phyloP scores from a whole-genome alignment of 1,140 invertebrate genomes.

The Triops cancriformis region DNA sequence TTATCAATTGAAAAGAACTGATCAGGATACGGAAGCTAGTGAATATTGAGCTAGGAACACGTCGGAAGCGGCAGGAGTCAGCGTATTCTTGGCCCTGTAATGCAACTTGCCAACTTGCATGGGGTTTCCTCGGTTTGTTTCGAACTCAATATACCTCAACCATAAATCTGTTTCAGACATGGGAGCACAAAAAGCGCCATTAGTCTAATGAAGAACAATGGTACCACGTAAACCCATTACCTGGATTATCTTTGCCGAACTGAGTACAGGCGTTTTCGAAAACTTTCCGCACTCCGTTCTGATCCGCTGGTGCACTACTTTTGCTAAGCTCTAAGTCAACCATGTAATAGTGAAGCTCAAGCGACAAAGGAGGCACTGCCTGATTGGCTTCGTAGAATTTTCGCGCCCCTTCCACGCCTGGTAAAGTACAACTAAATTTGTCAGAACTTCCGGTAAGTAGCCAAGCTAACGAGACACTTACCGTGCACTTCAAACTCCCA shows the following conservation, averaged over 20 bases:
- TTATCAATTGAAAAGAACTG: not conserved
- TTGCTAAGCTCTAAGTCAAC: constrained; percentile 40
- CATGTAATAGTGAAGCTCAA: constrained; percentile 47
- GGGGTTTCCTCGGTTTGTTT: constrained; percentile 44
- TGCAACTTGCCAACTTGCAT: constrained; percentile 41
- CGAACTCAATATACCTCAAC: constrained; percentile 50
- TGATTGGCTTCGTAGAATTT: constrained; percentile 40
- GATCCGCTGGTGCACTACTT: not conserved
- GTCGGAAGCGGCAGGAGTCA: constrained; percentile 37
- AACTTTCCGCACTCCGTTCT: constrained; percentile 36
- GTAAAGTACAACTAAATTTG: constrained; percentile 23
- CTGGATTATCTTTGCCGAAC: constrained; percentile 44
- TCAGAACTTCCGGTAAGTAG: not conserved
- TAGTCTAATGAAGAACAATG: constrained; percentile 30
- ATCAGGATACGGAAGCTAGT: not conserved
- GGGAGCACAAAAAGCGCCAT: constrained; percentile 21
- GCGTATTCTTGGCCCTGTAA: constrained; percentile 43
- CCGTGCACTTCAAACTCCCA: constrained; percentile 15
- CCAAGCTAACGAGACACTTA: not conserved
- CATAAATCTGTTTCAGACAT: constrained; percentile 44
- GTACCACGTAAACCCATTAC: constrained; percentile 31
- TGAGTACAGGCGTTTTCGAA: constrained; percentile 43
- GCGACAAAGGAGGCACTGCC: constrained; percentile 39
- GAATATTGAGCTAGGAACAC: constrained; percentile 34
- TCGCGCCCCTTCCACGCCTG: constrained; percentile 41